Percentiles rank a stretch among this genome's conserved stretches.
Conservation (phyloP, 2,113 vertebrate genomes). For the Halcyon senegalensis region DNA sequence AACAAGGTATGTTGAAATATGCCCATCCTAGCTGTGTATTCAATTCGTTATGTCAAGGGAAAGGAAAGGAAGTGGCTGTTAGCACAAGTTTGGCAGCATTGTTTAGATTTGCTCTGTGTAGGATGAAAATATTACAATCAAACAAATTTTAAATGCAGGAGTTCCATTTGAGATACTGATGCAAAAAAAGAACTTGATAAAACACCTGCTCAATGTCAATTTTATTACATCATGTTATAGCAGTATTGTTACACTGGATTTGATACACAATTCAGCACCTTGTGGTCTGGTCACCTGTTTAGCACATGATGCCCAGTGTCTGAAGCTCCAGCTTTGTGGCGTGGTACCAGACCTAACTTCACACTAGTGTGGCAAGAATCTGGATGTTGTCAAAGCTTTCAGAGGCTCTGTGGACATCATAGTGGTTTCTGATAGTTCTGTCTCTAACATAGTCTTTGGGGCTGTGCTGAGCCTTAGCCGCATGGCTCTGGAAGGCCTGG, state of each 20-base stretch:
- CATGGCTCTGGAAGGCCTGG: not conserved
- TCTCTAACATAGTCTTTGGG: not conserved
- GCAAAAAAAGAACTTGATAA: not conserved
- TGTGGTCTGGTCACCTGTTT: not conserved
- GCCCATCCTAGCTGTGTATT: not conserved
- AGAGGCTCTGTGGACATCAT: accelerated
- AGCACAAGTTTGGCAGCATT: not conserved
- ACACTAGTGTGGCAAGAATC: constrained; percentile 57
- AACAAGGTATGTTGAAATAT: not conserved
- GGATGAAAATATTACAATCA: not conserved
- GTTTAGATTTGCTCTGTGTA: not conserved
- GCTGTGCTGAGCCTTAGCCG: not conserved
- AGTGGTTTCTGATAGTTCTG: not conserved
- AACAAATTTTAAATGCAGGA: not conserved
- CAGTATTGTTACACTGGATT: not conserved
- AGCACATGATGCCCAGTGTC: accelerated
- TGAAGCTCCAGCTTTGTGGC: not conserved
- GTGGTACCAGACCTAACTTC: not conserved
- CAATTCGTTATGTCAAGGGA: not conserved
- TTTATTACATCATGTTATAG: not conserved
- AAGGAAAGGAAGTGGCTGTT: not conserved
- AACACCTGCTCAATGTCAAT: not conserved
- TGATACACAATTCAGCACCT: not conserved
- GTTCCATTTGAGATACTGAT: not conserved
- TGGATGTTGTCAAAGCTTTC: not conserved